Evolutionary conservation across 1,140 invertebrate species (phyloP).

Genomic region (Lineus longissimus): DNA sequence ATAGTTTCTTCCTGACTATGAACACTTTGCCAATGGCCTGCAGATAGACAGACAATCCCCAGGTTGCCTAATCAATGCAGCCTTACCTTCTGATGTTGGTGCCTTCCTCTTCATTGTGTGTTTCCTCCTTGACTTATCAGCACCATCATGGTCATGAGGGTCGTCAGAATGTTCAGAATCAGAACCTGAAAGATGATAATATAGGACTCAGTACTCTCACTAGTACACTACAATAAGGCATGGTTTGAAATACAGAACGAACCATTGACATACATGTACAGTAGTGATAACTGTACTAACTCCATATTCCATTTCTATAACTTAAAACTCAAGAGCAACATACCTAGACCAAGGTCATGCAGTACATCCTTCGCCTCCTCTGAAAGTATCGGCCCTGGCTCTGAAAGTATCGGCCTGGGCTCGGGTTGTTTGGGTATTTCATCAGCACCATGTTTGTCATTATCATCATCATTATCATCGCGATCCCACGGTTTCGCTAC

Average conservation of each 20-base stretch:
- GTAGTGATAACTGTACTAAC: too few species aligned
- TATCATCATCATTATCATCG: slow-evolving; percentile 3
- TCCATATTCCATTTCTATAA: too few species aligned
- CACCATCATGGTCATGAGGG: neutral
- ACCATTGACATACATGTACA: too few species aligned
- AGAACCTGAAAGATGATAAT: neutral
- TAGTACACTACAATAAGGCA: too few species aligned
- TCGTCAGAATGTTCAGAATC: neutral
- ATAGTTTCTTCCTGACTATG: neutral
- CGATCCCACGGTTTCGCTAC: slow-evolving; percentile 14
- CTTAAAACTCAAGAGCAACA: too few species aligned
- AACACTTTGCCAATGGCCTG: too few species aligned
- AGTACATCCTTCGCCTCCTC: slow-evolving; percentile 37
- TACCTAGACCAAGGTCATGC: slow-evolving; percentile 37
- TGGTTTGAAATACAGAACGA: too few species aligned
- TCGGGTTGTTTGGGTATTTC: slow-evolving; percentile 12
- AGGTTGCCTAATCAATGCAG: neutral
- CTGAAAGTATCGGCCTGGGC: slow-evolving; percentile 26
- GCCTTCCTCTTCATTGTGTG: slow-evolving; percentile 41
- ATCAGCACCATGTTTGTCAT: slow-evolving; percentile 12
- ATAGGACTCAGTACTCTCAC: neutral
- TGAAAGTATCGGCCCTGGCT: slow-evolving; percentile 24
- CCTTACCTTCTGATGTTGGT: slow-evolving; percentile 32
- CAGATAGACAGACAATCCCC: too few species aligned
- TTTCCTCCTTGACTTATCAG: slow-evolving; percentile 16